phyloP scores from a whole-genome alignment of 2,797 vertebrate species.

The Acanthiza pusilla region DNA sequence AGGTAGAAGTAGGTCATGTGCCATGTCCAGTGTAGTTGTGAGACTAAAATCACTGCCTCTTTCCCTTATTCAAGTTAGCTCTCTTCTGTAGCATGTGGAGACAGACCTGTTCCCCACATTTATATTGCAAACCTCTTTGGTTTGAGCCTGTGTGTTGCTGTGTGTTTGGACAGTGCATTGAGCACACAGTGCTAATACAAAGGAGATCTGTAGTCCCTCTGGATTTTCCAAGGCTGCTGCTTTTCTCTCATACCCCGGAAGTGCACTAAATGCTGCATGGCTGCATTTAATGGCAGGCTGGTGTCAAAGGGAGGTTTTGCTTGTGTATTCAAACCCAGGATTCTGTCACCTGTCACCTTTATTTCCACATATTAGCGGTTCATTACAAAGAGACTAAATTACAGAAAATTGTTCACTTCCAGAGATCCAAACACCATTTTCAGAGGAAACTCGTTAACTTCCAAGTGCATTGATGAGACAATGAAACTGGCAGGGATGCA shows the following conservation, averaged over 20 bases:
- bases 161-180: neutral
- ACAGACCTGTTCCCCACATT: neutral
- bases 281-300: neutral
- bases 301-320: neutral
- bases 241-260: neutral
- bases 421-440: constrained; percentile 99
- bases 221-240: neutral
- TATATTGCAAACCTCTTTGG: neutral
- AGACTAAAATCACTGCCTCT: neutral
- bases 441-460: constrained; percentile 94
- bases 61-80: neutral
- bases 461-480: constrained; percentile 98
- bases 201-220: neutral
- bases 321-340: neutral
- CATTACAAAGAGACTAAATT: constrained; percentile 7
- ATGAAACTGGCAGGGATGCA: constrained; percentile 99
- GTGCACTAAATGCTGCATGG: neutral
- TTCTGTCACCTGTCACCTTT: neutral
- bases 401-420: constrained; percentile 46
- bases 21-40: neutral
- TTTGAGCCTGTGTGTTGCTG: neutral
- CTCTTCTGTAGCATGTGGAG: neutral
- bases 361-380: neutral
- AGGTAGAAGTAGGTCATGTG: neutral
- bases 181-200: neutral